Percentiles rank a stretch among this genome's conserved stretches.
Evolutionary conservation across 2,113 vertebrate genomes (phyloP).

Genomic region (Cettia cetti): DNA sequence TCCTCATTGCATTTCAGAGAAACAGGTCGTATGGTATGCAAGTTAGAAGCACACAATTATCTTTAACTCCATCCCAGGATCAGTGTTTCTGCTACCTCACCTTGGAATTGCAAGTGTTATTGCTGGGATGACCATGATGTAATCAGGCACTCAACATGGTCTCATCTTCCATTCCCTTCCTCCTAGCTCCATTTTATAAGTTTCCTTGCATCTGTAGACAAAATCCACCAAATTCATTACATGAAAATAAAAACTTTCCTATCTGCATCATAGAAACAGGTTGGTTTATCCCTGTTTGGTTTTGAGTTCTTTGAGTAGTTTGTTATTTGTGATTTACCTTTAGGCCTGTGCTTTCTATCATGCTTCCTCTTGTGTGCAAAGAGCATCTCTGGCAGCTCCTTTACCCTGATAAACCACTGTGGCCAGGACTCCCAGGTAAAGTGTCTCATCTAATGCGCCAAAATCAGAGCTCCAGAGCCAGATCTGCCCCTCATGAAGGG

Average conservation of each 20-base stretch:
- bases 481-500: not conserved
- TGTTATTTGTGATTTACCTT: not conserved
- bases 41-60: not conserved
- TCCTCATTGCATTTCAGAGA: not conserved
- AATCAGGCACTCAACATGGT: not conserved
- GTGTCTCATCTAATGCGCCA: not conserved
- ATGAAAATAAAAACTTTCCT: not conserved
- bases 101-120: not conserved
- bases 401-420: not conserved
- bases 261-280: not conserved
- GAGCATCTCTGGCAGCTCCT: not conserved
- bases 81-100: not conserved
- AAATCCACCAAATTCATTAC: not conserved
- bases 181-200: not conserved
- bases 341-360: not conserved
- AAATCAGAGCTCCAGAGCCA: not conserved
- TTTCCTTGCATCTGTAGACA: not conserved
- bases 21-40: not conserved
- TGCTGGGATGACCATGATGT: not conserved
- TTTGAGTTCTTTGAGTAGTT: not conserved
- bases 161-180: not conserved
- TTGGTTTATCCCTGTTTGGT: not conserved
- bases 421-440: not conserved
- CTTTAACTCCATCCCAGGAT: not conserved
- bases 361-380: not conserved